phyloP scores from a whole-genome alignment of 2,113 vertebrate species.

The Rhinopomastus cyanomelas region DNA sequence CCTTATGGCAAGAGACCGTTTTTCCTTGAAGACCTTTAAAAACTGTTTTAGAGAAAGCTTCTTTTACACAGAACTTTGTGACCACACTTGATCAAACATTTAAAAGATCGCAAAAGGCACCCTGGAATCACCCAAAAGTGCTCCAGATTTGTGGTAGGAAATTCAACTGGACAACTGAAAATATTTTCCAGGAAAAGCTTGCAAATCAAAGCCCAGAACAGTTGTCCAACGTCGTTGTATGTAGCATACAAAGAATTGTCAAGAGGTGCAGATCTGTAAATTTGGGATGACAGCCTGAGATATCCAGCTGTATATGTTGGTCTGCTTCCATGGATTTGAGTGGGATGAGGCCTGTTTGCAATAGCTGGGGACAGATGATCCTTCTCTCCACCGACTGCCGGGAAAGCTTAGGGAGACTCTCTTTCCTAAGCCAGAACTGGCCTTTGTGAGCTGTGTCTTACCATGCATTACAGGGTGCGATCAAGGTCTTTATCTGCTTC shows the following conservation, averaged over 20 bases:
- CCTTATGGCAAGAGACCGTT: background rate
- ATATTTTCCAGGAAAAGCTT: background rate
- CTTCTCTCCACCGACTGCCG: background rate
- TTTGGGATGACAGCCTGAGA: slow-evolving; percentile 6
- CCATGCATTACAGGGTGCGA: slow-evolving; percentile 23
- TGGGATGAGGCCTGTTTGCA: background rate
- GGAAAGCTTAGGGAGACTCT: slow-evolving; percentile 16
- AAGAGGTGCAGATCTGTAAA: background rate
- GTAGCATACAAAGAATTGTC: background rate
- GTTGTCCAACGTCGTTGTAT: background rate
- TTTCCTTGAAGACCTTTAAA: background rate
- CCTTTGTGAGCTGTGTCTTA: slow-evolving; percentile 15
- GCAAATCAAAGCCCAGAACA: background rate
- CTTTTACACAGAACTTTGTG: background rate
- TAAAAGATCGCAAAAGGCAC: background rate
- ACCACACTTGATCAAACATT: background rate
- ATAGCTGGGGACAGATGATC: background rate
- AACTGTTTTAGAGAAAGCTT: background rate
- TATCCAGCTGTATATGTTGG: background rate
- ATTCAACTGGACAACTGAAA: background rate
- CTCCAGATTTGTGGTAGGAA: rapidly evolving
- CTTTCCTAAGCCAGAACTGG: slow-evolving; percentile 28
- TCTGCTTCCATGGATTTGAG: background rate
- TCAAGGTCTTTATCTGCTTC: slow-evolving; percentile 36
- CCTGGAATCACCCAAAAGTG: background rate